Evolutionary conservation across 2,888 invertebrate species (phyloP).

Genomic region (Leptothorax acervorum): DNA sequence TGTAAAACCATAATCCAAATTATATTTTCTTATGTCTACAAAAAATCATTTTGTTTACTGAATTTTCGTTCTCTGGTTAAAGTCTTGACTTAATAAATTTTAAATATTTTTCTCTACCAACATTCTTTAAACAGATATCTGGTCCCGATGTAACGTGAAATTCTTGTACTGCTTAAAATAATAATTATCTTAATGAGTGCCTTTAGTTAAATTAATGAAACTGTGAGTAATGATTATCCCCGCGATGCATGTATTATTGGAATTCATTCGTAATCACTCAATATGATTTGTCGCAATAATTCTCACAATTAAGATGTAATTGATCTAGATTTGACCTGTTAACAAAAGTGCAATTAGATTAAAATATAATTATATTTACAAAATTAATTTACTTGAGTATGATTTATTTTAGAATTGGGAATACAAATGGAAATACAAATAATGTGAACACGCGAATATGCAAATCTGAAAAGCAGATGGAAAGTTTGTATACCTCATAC

Average conservation of each 20-base stretch:
- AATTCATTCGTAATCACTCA: background rate
- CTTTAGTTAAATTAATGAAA: slow-evolving; percentile 32
- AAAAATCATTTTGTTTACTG: too few species aligned
- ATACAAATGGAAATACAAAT: background rate
- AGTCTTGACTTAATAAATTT: background rate
- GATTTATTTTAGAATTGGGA: background rate
- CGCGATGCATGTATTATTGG: background rate
- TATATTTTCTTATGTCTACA: background rate
- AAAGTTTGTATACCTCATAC: background rate
- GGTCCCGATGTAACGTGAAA: background rate
- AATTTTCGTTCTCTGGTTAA: background rate
- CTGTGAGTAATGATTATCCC: background rate
- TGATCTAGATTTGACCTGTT: background rate
- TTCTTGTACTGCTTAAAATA: background rate
- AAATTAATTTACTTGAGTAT: background rate
- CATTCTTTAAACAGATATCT: background rate
- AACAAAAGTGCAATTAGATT: background rate
- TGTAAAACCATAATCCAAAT: background rate
- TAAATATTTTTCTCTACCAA: background rate
- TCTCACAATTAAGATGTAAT: background rate
- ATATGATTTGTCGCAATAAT: background rate
- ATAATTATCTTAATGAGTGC: slow-evolving; percentile 28
- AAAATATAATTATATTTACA: background rate
- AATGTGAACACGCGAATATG: background rate
- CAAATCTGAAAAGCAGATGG: background rate